phyloP scores from a whole-genome alignment of 2,888 invertebrate genomes.

The Meghimatium bilineatum region DNA sequence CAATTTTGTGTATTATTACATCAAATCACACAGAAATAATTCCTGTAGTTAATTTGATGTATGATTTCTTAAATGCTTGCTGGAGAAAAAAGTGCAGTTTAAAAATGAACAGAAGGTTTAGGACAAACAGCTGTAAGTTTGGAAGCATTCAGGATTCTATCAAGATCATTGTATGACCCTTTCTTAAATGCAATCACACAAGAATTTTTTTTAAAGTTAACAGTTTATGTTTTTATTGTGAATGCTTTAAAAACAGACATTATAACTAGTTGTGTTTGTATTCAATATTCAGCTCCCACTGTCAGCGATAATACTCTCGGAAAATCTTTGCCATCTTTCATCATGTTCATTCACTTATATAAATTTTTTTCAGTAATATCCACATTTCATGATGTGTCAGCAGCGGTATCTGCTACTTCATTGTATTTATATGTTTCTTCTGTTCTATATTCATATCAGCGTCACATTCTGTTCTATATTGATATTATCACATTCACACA shows the following conservation, averaged over 20 bases:
- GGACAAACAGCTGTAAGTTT: neutral
- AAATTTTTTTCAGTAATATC: slow-evolving; percentile 33
- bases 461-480: slow-evolving; percentile 23
- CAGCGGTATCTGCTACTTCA: slow-evolving; percentile 33
- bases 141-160: no score
- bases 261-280: neutral
- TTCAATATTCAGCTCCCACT: neutral
- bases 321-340: slow-evolving; percentile 30
- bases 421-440: slow-evolving; percentile 33
- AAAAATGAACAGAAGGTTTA: neutral
- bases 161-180: neutral
- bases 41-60: neutral
- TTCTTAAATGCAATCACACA: neutral
- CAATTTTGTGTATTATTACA: neutral
- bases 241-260: neutral
- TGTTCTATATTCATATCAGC: slow-evolving; percentile 41
- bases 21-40: neutral
- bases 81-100: neutral
- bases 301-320: slow-evolving; percentile 27
- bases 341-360: slow-evolving; percentile 31
- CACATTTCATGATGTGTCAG: slow-evolving; percentile 32
- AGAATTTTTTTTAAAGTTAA: neutral
- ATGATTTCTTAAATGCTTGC: neutral
- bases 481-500: slow-evolving; percentile 24
- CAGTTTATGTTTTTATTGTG: neutral